Base-by-base conservation (phyloP, 2,797 vertebrate genomes). In the Acipenser ruthenus region DNA sequence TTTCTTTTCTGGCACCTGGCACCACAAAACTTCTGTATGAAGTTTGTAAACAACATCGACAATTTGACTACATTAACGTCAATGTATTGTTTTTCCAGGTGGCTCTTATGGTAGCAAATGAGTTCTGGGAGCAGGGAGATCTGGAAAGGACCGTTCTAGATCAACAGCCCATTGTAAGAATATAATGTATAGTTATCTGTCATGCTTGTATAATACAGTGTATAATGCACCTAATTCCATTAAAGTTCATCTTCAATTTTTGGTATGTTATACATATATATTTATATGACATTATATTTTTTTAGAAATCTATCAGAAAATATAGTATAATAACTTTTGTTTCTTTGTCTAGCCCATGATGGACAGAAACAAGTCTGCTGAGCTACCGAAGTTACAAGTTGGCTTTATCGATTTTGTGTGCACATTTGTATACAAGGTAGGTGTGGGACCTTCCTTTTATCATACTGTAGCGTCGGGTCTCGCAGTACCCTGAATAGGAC, bases 341-440 rank as follows among this genome's bases (percentile, higher is more conserved):
- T 15, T 37, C 37, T 37, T 37, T 67, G 82, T 85, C 78, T 78
- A 99, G 97, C 96, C 97, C 73, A 98, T 99, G 96, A 99, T 99
- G 97, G 96, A 99, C 90, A 94, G 97, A 80, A 96, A 93, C 79
- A 98, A 97, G 83, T 70, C 85, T 1, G 97, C 92, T 9, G 94
- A 99, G 83, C 84, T 99, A 60, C 95, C 95, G 64, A 99, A 99
- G 80, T 96, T 99, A 84, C 96, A 99, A 87, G 95, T 95, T 62
- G 97, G 97, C 73, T 98, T 99, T 82, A 99, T 98, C 75, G 95
- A 99, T 81, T 99, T 99, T 79, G 97, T 99, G 70, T 99, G 97
- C 77, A 84, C 95, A 15, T 99, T 99, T 68, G 95, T 99, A 62
- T 99, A 99, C 84, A 99, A 98, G 94, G 96, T 98, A 89, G 85